A percentile compares a stretch with the other conserved stretches of the same genome.
Conservation (phyloP, 2,888 invertebrate species). For the Leucoptera coffeella region DNA sequence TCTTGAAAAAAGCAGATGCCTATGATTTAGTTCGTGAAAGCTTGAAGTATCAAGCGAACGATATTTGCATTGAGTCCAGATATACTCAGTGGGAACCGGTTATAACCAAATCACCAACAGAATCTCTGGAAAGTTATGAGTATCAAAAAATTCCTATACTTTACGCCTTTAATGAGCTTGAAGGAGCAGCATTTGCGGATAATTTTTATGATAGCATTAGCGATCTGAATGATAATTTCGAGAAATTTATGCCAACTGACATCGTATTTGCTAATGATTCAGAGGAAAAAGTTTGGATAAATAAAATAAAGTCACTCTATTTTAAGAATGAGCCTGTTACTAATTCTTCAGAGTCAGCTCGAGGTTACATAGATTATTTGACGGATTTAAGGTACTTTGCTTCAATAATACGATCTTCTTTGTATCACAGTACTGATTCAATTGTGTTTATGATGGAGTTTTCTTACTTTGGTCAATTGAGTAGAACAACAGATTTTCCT, state of each 20-base stretch:
- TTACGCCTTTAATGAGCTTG: no score
- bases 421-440: background rate
- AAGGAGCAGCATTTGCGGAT: background rate
- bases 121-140: no score
- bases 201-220: background rate
- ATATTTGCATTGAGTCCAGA: no score
- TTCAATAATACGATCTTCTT: background rate
- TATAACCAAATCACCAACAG: no score
- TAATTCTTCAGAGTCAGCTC: background rate
- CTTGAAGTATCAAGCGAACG: no score
- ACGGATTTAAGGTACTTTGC: conserved; percentile 1
- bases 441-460: conserved; percentile 3
- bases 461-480: conserved; percentile 1
- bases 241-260: background rate
- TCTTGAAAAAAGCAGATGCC: conserved; percentile 1
- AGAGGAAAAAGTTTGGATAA: background rate
- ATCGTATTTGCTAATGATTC: background rate
- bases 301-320: conserved; percentile 1
- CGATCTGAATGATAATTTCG: background rate
- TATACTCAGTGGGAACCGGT: no score
- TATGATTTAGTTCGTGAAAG: no score
- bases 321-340: background rate
- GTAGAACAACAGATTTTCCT: background rate
- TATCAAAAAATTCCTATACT: no score
- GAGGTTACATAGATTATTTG: conserved; percentile 1